These are phyloP conservation scores for Phrynocephalus versicolor DNA, from an alignment of 2,113 vertebrate species.

Conservation along the genomic window DNA sequence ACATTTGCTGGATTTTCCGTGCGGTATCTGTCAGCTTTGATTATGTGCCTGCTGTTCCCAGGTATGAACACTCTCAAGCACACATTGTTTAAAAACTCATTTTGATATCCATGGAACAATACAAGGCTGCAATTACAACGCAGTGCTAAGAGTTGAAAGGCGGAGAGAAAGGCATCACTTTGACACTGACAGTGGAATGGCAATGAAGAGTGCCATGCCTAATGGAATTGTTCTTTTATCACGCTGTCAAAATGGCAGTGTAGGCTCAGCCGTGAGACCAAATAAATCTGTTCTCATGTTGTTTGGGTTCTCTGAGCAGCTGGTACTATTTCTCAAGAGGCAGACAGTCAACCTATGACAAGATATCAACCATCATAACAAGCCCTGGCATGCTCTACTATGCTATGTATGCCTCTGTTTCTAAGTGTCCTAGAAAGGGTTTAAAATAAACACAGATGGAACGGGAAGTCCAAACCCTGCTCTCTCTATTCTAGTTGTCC, in stretches of 20 bases:
- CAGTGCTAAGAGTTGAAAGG: background rate
- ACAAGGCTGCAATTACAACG: background rate
- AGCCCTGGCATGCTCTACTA: background rate
- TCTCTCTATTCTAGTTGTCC: no score
- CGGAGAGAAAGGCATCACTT: background rate
- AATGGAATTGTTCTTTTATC: background rate
- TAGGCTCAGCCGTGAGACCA: background rate
- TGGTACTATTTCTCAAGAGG: background rate
- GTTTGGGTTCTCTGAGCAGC: background rate
- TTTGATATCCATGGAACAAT: slow-evolving; percentile 2
- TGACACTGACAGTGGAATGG: background rate
- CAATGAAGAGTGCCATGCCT: background rate
- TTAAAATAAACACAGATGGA: no score
- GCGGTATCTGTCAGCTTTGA: slow-evolving; percentile 10
- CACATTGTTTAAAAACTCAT: slow-evolving; percentile 9
- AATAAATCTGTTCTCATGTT: slow-evolving; percentile 4
- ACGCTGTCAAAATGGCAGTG: background rate
- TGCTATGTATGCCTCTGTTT: background rate
- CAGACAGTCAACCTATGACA: background rate
- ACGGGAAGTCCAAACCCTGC: no score
- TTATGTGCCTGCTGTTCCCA: background rate
- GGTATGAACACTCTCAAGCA: background rate
- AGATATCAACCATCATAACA: background rate
- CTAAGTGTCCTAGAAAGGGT: background rate
- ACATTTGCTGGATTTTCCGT: slow-evolving; percentile 17